Conservation (phyloP, 2,888 invertebrate species). For the Drosophila tanythrix region DNA sequence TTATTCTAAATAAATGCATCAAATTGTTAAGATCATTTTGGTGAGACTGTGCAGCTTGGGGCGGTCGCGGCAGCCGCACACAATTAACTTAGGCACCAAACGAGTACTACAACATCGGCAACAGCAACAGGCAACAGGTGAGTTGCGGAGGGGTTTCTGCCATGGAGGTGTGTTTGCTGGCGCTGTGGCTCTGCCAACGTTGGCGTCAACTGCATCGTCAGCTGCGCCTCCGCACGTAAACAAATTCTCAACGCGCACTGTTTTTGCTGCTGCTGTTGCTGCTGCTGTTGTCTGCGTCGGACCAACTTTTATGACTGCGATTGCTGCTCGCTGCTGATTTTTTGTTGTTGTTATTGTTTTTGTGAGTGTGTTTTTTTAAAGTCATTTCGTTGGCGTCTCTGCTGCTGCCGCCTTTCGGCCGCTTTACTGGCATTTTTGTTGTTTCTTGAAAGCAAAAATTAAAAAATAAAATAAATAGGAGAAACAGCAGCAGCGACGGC, state of each 20-base stretch:
- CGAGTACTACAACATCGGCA: constrained; percentile 60
- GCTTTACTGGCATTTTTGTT: constrained; percentile 45
- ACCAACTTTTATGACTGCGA: constrained; percentile 34
- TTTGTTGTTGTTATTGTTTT: constrained; percentile 15
- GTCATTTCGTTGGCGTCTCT: constrained; percentile 42
- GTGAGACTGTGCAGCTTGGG: constrained; percentile 53
- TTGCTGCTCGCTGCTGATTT: constrained; percentile 13
- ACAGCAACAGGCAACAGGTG: constrained; percentile 21
- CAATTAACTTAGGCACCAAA: constrained; percentile 77
- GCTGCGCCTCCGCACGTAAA: constrained; percentile 73
- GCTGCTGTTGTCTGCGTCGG: constrained; percentile 11
- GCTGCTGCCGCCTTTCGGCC: constrained; percentile 19
- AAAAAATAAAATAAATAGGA: constrained; percentile 50
- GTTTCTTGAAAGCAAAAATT: constrained; percentile 75
- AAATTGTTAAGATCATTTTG: background rate
- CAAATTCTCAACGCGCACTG: constrained; percentile 73
- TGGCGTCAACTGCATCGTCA: constrained; percentile 17
- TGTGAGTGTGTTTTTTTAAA: constrained; percentile 24
- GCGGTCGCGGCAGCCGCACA: constrained; percentile 65
- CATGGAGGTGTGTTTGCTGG: constrained; percentile 15
- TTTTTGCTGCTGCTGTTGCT: constrained; percentile 39
- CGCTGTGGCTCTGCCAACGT: constrained; percentile 15
- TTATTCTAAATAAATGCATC: background rate
- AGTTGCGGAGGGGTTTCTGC: constrained; percentile 19
- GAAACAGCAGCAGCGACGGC: constrained; percentile 19